These are phyloP conservation scores for Apomyelois bistriatella DNA, from an alignment of 2,888 invertebrate genomes.

Conservation along the genomic window DNA sequence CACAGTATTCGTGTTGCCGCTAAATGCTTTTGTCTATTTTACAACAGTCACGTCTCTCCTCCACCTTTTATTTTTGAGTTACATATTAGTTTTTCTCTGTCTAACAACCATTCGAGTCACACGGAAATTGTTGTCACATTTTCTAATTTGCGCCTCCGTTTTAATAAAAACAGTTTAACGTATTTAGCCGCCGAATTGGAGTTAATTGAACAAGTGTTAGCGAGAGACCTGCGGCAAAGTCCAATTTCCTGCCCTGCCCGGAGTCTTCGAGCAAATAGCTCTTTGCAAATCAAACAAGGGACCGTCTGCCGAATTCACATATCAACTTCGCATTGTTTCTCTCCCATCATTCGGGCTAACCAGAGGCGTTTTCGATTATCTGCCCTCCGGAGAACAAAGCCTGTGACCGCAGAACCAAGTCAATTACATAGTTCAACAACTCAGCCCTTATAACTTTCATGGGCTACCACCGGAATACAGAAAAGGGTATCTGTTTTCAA, in stretches of 20 bases:
- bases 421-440: constrained; percentile 81
- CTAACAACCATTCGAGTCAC: constrained; percentile 55
- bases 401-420: constrained; percentile 76
- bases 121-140: constrained; percentile 62
- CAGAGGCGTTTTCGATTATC: constrained; percentile 79
- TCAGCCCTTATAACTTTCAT: constrained; percentile 80
- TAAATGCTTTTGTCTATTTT: constrained; percentile 77
- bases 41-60: constrained; percentile 58
- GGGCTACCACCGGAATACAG: constrained; percentile 76
- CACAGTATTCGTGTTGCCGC: constrained; percentile 65
- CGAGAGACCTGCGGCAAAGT: constrained; percentile 50
- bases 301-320: constrained; percentile 73
- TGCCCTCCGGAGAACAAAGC: constrained; percentile 75
- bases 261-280: constrained; percentile 74
- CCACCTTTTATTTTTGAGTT: constrained; percentile 59
- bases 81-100: constrained; percentile 57
- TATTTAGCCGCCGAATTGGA: constrained; percentile 44
- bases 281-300: constrained; percentile 78
- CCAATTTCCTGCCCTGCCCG: constrained; percentile 69
- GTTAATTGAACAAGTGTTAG: constrained; percentile 72
- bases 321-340: constrained; percentile 78
- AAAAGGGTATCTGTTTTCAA: constrained; percentile 79
- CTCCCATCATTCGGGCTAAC: constrained; percentile 70
- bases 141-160: constrained; percentile 36
- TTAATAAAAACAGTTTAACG: constrained; percentile 55